Evolutionary conservation across 2,797 vertebrate species (phyloP).

Genomic region (Neosilurus hyrtlii): DNA sequence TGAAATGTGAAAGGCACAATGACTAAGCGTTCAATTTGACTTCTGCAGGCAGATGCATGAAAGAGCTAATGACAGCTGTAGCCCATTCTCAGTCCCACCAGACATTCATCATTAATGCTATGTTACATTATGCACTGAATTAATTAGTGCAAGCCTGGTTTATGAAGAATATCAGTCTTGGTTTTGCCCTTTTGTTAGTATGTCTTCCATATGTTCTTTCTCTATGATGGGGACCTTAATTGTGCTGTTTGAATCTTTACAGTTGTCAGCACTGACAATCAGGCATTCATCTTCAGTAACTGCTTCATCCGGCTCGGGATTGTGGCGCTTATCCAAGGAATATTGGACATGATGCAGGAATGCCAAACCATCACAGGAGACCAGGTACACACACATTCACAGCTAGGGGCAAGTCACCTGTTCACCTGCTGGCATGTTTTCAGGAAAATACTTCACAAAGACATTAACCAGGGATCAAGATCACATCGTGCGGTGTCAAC

Average conservation of each 20-base stretch:
- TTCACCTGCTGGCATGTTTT: neutral
- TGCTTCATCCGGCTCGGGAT: too few species aligned
- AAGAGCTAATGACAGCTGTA: slow-evolving; percentile 47
- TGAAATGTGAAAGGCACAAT: slow-evolving; percentile 21
- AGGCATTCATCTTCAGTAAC: neutral
- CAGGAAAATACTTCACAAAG: neutral
- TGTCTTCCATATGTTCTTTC: slow-evolving; percentile 20
- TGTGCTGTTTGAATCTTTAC: slow-evolving; percentile 6
- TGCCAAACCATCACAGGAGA: neutral
- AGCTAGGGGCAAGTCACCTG: too few species aligned
- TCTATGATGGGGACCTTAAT: neutral
- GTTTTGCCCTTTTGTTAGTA: slow-evolving; percentile 35
- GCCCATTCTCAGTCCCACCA: slow-evolving; percentile 36
- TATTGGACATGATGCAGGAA: too few species aligned
- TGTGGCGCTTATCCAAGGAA: neutral
- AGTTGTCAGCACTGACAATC: slow-evolving; percentile 1
- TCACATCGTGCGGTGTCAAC: neutral
- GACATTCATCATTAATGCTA: slow-evolving; percentile 56
- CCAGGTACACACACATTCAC: neutral
- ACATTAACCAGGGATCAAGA: neutral
- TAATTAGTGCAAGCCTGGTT: slow-evolving; percentile 51
- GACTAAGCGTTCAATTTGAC: slow-evolving; percentile 38
- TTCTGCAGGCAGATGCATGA: slow-evolving; percentile 32
- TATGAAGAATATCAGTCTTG: slow-evolving; percentile 22
- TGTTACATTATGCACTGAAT: slow-evolving; percentile 59